A percentile compares a stretch with the other conserved stretches of the same genome.
phyloP scores from a whole-genome alignment of 2,888 invertebrate species.

The Halictus quadricinctus region DNA sequence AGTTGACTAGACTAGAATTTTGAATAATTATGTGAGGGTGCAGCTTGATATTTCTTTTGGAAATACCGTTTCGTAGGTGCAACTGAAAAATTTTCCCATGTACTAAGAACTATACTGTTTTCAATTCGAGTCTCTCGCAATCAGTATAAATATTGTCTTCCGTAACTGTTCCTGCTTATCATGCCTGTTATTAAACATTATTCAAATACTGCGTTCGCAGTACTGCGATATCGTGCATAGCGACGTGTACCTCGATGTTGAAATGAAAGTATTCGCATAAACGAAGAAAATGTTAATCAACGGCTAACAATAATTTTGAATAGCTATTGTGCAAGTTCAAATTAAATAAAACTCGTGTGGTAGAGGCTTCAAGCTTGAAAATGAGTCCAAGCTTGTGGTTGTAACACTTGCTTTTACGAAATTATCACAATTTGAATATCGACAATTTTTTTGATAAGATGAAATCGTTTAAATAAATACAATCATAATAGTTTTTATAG shows the following conservation, averaged over 20 bases:
- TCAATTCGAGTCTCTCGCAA: not conserved
- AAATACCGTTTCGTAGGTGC: not conserved
- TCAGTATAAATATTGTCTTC: conserved; percentile 2
- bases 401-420: too few relatives aligned
- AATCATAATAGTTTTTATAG: too few relatives aligned
- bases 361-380: too few relatives aligned
- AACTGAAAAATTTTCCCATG: not conserved
- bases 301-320: not conserved
- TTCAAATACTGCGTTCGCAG: not conserved
- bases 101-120: not conserved
- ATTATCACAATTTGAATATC: too few relatives aligned
- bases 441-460: too few relatives aligned
- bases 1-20: too few relatives aligned
- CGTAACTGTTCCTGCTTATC: not conserved
- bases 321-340: too few relatives aligned
- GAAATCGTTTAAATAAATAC: too few relatives aligned
- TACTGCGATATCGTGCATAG: not conserved
- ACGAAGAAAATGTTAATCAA: not conserved
- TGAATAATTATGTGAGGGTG: too few relatives aligned
- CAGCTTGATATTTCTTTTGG: not conserved
- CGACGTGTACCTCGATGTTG: not conserved
- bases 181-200: not conserved
- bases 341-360: too few relatives aligned
- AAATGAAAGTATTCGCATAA: not conserved
- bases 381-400: too few relatives aligned